Evolutionary conservation across 1,140 invertebrate species (phyloP), one percentile per base, ranked within the genome.

Genomic region (Propsilocerus akamusi): DNA sequence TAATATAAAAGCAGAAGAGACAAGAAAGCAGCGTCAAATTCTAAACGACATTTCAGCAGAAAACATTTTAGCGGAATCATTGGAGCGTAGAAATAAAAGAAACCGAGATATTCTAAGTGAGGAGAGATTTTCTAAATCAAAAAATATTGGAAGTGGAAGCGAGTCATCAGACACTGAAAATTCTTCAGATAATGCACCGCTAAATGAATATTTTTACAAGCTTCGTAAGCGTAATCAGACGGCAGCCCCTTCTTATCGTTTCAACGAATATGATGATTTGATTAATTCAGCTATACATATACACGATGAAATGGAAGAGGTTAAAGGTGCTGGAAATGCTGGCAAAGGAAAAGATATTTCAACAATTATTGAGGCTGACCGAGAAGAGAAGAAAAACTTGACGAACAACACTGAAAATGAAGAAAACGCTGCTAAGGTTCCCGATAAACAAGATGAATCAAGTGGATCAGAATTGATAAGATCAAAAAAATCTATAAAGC

Each of bases 261-360:
- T 92, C 54, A 88, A 90, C 59, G 90, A 95, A 61, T 97, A 88
- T 65, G 92, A 96, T 64, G 83, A 93, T 14, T 76, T 96, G 56
- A 96, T 96, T 46, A 86, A 90, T 59, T 88, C 84, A 46, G 92
- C 92, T 11, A 86, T 95, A 50, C 79, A 87, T 66, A n/a, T n/a
- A n/a, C 12, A 17, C 5, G 80, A 82, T 51, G 81, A 84, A 58
- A 74, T 83, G 53, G 77, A 83, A 28, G 77, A 76, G 7, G 78
- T 79, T 3, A 77, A 77, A 23, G 79, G 80, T 17, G 80, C 81
- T 3, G 82, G 82, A 0, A 85, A 85, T 64, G 77, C 82, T 55
- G 83, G 85, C 5, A 71, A 84, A 26, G 88, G 88, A 0, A 93
- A 93, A 64, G 87, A 92, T 60, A 92, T 93, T 51, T 78, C 80